Evolutionary conservation across 2,797 vertebrate species (phyloP), one percentile per base, ranked within the genome.

Genomic region (Danionella dracula): DNA sequence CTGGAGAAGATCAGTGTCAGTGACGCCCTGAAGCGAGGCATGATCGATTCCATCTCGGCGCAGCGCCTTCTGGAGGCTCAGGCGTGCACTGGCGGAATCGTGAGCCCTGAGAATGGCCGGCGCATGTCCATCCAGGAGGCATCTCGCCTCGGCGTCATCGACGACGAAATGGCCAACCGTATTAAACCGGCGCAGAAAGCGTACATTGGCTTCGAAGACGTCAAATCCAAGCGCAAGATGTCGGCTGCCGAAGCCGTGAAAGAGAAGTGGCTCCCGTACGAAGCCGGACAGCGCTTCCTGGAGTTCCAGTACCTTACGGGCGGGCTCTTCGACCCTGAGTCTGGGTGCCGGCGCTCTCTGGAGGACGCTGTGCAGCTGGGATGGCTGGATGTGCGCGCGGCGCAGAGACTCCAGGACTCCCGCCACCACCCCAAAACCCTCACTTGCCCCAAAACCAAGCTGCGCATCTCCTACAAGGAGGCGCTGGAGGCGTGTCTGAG

Each of bases 361-460:
- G 90, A 94, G 27, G 94, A 97, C 75, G 93, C 92, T 68, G 82
- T 97, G 73, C 87, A 85, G 53, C 88, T 91, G 57, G 90, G 90
- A 12, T 93, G 96, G 88, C 80, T 99, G 21, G 93, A 96, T 0
- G 88, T 68, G 29, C 90, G 91, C 0, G 67, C 87, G 3, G 87
- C 91, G 9, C 92, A 92, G 82, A 95, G 91, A 77, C 86, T 99
- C 53, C 91, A 93, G 76, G 93, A 99, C 66, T 73, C 81, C 1
- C 88, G 72, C 71, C 88, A 82, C 75, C 94, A 96, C 32, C 70
- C 87, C 64, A 98, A 96, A 80, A 92, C 88, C 79, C 82, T 98
- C 57, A 97, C 93, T 54, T 99, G 97, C 70, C 96, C 97, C 55
- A 99, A 97, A 84, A 98, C 90, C 76, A 98, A 99, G 75, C 87